Conservation (phyloP, 2,113 vertebrate genomes). For the Ptilorrhoa leucosticta region DNA sequence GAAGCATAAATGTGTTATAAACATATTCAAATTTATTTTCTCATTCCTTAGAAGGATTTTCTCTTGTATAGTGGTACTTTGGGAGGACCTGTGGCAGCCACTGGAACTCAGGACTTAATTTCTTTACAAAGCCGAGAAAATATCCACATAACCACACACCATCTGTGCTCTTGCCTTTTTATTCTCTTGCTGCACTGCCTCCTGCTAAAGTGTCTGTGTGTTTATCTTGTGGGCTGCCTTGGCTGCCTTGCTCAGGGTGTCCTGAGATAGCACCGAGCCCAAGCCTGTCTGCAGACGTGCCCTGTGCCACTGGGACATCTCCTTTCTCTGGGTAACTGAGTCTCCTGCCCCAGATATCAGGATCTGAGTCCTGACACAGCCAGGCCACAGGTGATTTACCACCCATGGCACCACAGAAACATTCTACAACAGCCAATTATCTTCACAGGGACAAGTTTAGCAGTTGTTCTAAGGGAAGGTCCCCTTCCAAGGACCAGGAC, state of each 20-base stretch:
- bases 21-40: background rate
- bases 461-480: background rate
- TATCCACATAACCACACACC: background rate
- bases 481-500: background rate
- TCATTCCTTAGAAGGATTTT: background rate
- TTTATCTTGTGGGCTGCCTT: background rate
- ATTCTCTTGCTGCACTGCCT: background rate
- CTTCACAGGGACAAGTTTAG: background rate
- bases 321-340: background rate
- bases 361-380: background rate
- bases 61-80: background rate
- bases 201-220: background rate
- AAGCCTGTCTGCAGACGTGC: background rate
- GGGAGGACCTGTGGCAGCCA: background rate
- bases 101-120: background rate
- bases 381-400: background rate
- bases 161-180: background rate
- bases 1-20: background rate
- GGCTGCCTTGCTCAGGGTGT: background rate
- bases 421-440: background rate
- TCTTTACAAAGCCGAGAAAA: background rate
- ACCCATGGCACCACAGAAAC: too few species aligned
- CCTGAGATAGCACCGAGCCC: background rate
- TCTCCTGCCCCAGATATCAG: background rate
- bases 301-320: background rate